Evolutionary conservation across 2,113 vertebrate species (phyloP).

Genomic region (Diphyllodes magnificus): DNA sequence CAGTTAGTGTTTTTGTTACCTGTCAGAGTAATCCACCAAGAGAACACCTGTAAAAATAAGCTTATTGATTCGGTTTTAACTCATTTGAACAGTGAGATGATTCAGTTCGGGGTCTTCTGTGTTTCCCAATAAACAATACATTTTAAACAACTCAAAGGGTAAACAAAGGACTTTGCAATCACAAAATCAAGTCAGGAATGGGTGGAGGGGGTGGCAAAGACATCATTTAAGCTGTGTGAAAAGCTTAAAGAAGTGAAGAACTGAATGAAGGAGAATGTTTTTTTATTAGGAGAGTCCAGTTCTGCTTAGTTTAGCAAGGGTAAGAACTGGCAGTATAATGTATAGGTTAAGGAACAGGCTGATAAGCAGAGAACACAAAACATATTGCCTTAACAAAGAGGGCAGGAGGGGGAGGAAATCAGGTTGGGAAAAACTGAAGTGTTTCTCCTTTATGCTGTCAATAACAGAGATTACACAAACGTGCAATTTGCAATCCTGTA

Average conservation of each 20-base stretch:
- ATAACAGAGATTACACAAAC: background rate
- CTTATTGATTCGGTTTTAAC: background rate
- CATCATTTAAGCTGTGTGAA: background rate
- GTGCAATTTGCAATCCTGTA: background rate
- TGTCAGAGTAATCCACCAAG: background rate
- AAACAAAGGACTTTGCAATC: background rate
- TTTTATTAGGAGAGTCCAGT: background rate
- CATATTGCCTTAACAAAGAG: background rate
- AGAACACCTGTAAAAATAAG: background rate
- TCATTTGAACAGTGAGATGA: background rate
- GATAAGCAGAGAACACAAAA: background rate
- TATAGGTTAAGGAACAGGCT: background rate
- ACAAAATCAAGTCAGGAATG: background rate
- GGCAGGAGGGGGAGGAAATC: background rate
- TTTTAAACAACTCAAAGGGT: background rate
- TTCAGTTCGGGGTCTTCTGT: background rate
- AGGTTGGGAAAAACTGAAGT: background rate
- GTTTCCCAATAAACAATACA: background rate
- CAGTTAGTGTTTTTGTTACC: background rate
- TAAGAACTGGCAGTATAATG: background rate
- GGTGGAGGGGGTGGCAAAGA: background rate
- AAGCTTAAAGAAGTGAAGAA: background rate
- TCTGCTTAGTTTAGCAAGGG: background rate
- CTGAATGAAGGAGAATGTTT: background rate
- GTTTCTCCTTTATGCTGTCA: background rate